Conservation (phyloP, 37 sponge, comb jelly and placozoan species). For the Crambe crambe region DNA sequence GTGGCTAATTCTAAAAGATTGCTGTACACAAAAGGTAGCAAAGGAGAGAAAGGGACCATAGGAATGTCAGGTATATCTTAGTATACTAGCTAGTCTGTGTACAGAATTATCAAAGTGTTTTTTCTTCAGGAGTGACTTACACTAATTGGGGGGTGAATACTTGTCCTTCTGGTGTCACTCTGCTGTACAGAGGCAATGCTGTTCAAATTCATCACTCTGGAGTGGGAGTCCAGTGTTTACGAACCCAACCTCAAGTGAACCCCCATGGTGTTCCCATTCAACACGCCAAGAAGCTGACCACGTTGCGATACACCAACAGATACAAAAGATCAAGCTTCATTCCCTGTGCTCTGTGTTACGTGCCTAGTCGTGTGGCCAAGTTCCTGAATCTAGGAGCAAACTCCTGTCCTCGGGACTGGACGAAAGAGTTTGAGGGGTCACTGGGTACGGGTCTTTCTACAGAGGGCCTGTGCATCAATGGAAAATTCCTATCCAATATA, state of each 20-base stretch:
- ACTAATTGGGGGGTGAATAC: background rate
- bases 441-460: background rate
- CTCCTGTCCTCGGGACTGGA: slow-evolving; percentile 7
- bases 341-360: slow-evolving; percentile 6
- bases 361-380: background rate
- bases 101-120: background rate
- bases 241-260: background rate
- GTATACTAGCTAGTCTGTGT: background rate
- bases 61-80: background rate
- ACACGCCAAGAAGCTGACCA: background rate
- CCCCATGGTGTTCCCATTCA: background rate
- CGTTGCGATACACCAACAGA: background rate
- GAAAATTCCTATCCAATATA: background rate
- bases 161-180: background rate
- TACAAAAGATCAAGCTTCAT: background rate
- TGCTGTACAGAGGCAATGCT: background rate
- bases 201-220: background rate
- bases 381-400: background rate
- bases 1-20: no score
- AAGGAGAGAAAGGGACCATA: background rate
- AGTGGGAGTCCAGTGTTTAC: background rate
- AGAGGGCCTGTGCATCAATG: slow-evolving; percentile 4
- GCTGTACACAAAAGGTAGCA: background rate
- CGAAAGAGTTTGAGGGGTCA: slow-evolving; percentile 1
- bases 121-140: slow-evolving; percentile 3